Conservation (phyloP, 2,113 vertebrate genomes). For the Hippocampus mohnikei region DNA sequence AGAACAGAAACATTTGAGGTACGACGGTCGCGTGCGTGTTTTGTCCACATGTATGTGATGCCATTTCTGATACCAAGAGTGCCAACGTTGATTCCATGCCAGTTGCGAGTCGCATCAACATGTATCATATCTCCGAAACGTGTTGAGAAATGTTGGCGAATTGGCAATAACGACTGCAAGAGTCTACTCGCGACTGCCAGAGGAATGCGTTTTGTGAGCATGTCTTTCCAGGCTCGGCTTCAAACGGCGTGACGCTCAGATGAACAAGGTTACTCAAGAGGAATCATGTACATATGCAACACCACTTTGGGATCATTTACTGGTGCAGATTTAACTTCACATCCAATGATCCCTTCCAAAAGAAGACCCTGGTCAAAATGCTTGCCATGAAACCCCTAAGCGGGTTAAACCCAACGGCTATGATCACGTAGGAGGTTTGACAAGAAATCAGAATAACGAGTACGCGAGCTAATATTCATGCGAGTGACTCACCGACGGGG, state of each 20-base stretch:
- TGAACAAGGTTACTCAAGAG: slow-evolving; percentile 1
- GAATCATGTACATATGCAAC: background rate
- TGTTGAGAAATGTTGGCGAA: slow-evolving; percentile 49
- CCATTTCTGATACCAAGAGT: background rate
- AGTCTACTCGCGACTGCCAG: slow-evolving; percentile 48
- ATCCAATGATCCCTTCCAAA: background rate
- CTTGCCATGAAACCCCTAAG: slow-evolving; percentile 11
- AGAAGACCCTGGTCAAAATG: slow-evolving; percentile 9
- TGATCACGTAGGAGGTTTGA: slow-evolving; percentile 21
- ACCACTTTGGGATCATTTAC: background rate
- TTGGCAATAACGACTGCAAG: slow-evolving; percentile 52
- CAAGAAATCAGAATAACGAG: slow-evolving; percentile 5
- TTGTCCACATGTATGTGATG: background rate
- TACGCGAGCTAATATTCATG: slow-evolving; percentile 11
- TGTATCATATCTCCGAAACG: slow-evolving; percentile 21
- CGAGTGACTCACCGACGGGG: slow-evolving; percentile 2
- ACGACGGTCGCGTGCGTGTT: background rate
- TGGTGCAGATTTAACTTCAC: slow-evolving; percentile 13
- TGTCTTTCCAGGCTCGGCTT: slow-evolving; percentile 43
- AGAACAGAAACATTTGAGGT: background rate
- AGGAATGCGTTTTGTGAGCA: slow-evolving; percentile 53
- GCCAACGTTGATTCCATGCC: background rate
- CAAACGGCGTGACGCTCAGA: slow-evolving; percentile 3
- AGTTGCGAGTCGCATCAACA: slow-evolving; percentile 12
- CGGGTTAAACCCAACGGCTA: slow-evolving; percentile 7